These are phyloP conservation scores for Caenorhabditis parvicauda DNA, from an alignment of 2,888 invertebrate genomes.

Conservation along the genomic window DNA sequence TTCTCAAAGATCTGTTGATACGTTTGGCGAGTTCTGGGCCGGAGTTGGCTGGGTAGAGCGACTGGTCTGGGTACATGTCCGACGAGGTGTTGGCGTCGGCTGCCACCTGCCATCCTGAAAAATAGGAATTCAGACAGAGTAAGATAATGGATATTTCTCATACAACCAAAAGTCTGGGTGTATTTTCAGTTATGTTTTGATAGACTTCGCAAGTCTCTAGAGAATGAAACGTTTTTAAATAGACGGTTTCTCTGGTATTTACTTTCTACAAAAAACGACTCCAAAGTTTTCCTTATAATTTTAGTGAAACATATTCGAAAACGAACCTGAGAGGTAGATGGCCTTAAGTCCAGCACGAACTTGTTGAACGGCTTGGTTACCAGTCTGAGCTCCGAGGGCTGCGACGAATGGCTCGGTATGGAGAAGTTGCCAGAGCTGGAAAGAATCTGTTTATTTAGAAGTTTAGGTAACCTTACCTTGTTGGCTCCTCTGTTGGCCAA, in stretches of 20 bases:
- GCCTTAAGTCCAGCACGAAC: slow-evolving; percentile 64
- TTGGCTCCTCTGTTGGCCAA: slow-evolving; percentile 63
- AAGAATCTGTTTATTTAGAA: not conserved
- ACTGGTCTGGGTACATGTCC: slow-evolving; percentile 64
- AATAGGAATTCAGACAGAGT: not conserved
- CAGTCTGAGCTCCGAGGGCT: slow-evolving; percentile 63
- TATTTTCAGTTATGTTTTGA: no score
- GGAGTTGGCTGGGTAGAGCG: slow-evolving; percentile 63
- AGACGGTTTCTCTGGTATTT: not conserved
- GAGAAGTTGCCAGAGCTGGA: slow-evolving; percentile 60
- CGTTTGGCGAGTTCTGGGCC: slow-evolving; percentile 62
- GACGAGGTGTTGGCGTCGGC: slow-evolving; percentile 64
- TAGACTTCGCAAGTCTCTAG: not conserved
- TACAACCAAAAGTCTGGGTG: no score
- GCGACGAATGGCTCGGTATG: slow-evolving; percentile 63
- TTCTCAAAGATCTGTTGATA: slow-evolving; percentile 62
- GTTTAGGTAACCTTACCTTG: slow-evolving; percentile 28
- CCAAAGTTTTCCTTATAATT: not conserved
- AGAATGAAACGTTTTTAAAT: not conserved
- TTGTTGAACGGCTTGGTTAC: slow-evolving; percentile 64
- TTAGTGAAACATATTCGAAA: not conserved
- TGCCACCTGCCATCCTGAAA: slow-evolving; percentile 64
- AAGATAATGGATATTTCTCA: not conserved
- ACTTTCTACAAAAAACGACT: not conserved
- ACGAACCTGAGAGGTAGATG: slow-evolving; percentile 63